phyloP scores from a whole-genome alignment of 1,140 invertebrate species.

The Aphidius ervi region DNA sequence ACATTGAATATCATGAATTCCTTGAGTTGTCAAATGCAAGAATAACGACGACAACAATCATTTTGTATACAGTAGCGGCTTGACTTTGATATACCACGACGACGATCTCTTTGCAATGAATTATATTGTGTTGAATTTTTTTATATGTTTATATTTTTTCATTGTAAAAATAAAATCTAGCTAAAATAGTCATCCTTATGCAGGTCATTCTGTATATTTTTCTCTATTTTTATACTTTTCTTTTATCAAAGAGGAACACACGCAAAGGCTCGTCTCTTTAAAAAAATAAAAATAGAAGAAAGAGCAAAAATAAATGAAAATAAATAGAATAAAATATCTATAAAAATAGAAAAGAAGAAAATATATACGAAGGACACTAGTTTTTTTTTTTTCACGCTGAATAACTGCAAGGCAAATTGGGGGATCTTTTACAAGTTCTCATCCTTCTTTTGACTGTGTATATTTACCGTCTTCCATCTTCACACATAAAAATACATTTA shows the following conservation, averaged over 20 bases:
- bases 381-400: background rate
- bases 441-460: background rate
- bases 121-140: too few species aligned
- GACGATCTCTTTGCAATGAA: too few species aligned
- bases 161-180: background rate
- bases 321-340: background rate
- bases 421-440: background rate
- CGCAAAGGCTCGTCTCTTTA: conserved; percentile 7
- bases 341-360: background rate
- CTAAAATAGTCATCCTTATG: background rate
- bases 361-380: background rate
- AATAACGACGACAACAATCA: too few species aligned
- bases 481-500: background rate
- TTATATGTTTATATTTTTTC: too few species aligned
- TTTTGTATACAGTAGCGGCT: too few species aligned
- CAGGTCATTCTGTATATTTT: background rate
- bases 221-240: background rate
- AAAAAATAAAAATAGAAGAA: conserved; percentile 9
- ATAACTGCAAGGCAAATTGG: conserved; percentile 17
- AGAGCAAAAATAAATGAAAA: conserved; percentile 5
- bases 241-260: background rate
- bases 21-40: too few species aligned
- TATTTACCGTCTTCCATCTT: background rate
- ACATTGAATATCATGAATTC: too few species aligned
- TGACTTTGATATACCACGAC: too few species aligned